Evolutionary conservation across 2,113 vertebrate species (phyloP).

Genomic region (Hassar affinis): DNA sequence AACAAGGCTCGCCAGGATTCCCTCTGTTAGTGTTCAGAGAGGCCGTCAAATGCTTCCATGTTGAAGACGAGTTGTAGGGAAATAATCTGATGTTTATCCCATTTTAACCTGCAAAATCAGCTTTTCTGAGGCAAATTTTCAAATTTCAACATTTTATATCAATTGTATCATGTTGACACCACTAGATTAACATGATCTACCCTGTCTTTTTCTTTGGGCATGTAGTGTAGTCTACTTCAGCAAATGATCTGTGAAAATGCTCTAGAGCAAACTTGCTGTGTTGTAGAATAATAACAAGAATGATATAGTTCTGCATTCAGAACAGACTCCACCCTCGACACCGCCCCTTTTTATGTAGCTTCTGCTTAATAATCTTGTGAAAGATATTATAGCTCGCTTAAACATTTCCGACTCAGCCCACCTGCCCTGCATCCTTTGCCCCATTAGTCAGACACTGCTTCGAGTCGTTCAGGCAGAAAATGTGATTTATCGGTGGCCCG

Average conservation of each 20-base stretch:
- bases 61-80: background rate
- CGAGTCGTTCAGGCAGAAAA: conserved; percentile 36
- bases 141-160: background rate
- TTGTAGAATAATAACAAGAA: background rate
- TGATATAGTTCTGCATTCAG: background rate
- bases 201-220: background rate
- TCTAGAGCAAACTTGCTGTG: background rate
- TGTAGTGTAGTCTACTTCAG: background rate
- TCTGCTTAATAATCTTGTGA: background rate
- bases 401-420: background rate
- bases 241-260: background rate
- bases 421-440: background rate
- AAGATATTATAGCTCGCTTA: background rate
- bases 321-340: background rate
- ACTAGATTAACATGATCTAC: background rate
- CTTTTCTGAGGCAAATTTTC: background rate
- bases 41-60: background rate
- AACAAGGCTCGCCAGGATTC: conserved; percentile 54
- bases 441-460: conserved; percentile 9
- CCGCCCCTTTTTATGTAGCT: background rate
- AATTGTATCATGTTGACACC: no score
- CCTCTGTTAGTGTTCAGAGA: conserved; percentile 23
- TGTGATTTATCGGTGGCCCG: conserved; percentile 35
- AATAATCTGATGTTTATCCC: background rate
- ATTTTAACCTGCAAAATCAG: background rate